Base-by-base conservation (phyloP, 2,888 invertebrate genomes). In the Ganaspis brasiliensis region DNA sequence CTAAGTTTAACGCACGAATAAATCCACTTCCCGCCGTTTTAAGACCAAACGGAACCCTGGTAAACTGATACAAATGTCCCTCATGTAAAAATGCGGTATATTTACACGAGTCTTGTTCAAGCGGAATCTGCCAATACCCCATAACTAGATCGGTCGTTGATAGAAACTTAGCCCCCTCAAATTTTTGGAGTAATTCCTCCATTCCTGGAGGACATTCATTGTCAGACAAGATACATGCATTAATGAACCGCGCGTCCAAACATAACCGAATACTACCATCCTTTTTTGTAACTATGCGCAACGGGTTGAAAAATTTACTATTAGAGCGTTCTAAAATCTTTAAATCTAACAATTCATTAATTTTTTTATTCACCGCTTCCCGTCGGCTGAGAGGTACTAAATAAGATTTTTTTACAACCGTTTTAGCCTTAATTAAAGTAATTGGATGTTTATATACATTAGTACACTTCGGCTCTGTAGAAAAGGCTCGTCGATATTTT, bases 201-300 rank as follows among this genome's bases (percentile, higher is more conserved):
- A 82, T 79, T 0, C 75, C 6, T 0, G 81, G 82, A 2, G 81
- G 82, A 14, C 82, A 77, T 61, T 88, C 88, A 12, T 84, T 79
- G 72, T 89, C 88, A 0, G 83, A 75, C n/a, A 84, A 79, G 70
- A 90, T 87, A 19, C 78, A 55, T 5, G 79, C 79, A 77, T 90
- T 89, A 3, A 89, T 55, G 61, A 79, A 80, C 5, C 89, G 63
- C 0, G 87, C 89, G 78, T 90, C 89, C 31, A 89, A 76, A 77
- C 88, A 87, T 8, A 88, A 77, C 9, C 89, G 75, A 19, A 63
- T 31, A 0, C 87, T 75, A 0, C 85, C 85, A 56, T 88, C 86
- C 35, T 88, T 87, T 74, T 89, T 89, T 49, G 6, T 12, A 1
- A 76, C 72, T 0, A 72, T 40, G 0, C 72, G 19, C 14, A 76